A percentile compares a stretch with the other conserved stretches of the same genome.
These are phyloP conservation scores for Epirrita christyi DNA, from an alignment of 2,888 invertebrate genomes.

Conservation along the genomic window DNA sequence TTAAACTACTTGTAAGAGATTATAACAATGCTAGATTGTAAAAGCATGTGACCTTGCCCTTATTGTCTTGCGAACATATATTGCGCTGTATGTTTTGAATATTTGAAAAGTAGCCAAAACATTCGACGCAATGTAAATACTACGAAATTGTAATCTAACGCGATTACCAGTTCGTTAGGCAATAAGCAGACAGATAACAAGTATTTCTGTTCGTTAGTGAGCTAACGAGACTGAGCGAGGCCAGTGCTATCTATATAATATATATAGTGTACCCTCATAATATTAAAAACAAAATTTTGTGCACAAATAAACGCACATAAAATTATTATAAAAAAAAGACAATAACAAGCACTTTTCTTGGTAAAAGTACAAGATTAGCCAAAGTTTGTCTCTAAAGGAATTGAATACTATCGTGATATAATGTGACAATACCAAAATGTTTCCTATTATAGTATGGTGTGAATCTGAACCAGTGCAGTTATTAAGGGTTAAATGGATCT, in stretches of 20 bases:
- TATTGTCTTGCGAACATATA: no score
- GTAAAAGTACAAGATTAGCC: conserved; percentile 18
- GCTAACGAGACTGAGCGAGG: conserved; percentile 18
- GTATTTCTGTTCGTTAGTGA: conserved; percentile 15
- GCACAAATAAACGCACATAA: conserved; percentile 55
- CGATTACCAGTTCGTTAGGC: no score
- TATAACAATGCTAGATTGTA: conserved; percentile 15
- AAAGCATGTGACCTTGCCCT: not conserved
- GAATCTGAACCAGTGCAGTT: conserved; percentile 27
- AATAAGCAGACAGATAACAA: not conserved
- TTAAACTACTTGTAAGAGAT: conserved; percentile 45
- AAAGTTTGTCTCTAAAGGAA: not conserved
- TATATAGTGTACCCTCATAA: conserved; percentile 9
- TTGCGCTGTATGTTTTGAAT: no score
- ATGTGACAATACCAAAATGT: conserved; percentile 14
- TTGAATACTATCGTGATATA: conserved; percentile 21
- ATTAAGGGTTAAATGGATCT: conserved; percentile 19
- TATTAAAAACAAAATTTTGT: conserved; percentile 52
- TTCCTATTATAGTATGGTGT: conserved; percentile 10
- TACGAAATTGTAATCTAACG: no score
- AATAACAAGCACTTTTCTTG: conserved; percentile 54
- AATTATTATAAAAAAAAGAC: conserved; percentile 49
- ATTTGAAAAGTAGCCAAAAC: no score
- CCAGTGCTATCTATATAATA: conserved; percentile 15
- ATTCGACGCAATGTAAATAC: no score